phyloP scores from a whole-genome alignment of 2,888 invertebrate genomes.

The Ephialtes manifestator region DNA sequence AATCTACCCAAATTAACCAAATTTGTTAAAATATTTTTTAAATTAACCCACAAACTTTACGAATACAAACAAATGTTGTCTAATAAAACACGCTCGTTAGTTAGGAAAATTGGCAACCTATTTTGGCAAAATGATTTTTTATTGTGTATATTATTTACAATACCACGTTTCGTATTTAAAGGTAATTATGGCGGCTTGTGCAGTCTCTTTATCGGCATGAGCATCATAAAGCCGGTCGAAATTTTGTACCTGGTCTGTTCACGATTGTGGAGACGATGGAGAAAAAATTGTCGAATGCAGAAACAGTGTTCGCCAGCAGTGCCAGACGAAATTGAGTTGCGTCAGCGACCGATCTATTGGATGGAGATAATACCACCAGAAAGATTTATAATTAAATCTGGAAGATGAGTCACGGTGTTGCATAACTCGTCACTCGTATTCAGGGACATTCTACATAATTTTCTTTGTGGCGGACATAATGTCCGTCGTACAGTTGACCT shows the following conservation, averaged over 20 bases:
- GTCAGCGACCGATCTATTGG: background rate
- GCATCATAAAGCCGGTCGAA: too few relatives aligned
- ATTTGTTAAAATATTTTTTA: too few relatives aligned
- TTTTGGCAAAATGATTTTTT: too few relatives aligned
- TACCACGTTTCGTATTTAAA: background rate
- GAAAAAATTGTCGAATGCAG: background rate
- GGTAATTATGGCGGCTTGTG: too few relatives aligned
- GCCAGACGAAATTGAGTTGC: background rate
- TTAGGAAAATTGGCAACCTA: too few relatives aligned
- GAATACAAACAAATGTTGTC: too few relatives aligned
- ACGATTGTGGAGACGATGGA: background rate
- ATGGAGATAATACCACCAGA: background rate
- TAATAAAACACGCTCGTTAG: too few relatives aligned
- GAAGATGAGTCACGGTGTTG: background rate
- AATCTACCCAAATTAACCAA: too few relatives aligned
- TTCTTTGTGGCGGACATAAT: background rate
- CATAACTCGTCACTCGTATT: background rate
- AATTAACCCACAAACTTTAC: too few relatives aligned
- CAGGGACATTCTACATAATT: background rate
- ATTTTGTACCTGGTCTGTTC: background rate
- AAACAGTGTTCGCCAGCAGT: background rate
- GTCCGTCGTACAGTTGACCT: background rate
- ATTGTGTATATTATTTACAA: background rate
- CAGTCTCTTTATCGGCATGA: too few relatives aligned
- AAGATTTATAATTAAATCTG: background rate